Evolutionary conservation across 2,888 invertebrate species (phyloP).

Genomic region (Pachliopta kotzebuea): DNA sequence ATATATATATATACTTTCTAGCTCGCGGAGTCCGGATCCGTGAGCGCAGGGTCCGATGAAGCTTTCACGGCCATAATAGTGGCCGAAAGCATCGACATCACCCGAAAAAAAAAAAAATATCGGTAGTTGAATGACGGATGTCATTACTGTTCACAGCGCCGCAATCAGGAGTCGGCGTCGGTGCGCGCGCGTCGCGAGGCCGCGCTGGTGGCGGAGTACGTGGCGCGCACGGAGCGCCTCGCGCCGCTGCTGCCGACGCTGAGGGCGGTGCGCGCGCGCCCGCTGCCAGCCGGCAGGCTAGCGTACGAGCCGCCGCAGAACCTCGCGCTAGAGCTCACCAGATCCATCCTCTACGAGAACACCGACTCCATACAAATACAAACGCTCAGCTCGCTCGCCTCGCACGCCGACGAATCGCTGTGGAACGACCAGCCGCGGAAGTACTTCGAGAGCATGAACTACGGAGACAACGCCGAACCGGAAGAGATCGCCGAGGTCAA

Average conservation of each 20-base stretch:
- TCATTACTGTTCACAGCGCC: constrained; percentile 21
- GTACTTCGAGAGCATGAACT: constrained; percentile 85
- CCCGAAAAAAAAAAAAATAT: no score
- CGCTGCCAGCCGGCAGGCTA: constrained; percentile 39
- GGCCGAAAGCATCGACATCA: no score
- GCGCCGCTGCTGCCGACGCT: constrained; percentile 51
- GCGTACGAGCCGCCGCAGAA: constrained; percentile 60
- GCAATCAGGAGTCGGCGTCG: constrained; percentile 33
- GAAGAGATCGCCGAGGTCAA: constrained; percentile 32
- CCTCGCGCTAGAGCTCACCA: constrained; percentile 55
- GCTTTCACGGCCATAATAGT: no score
- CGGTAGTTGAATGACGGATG: constrained; percentile 34
- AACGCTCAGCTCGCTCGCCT: constrained; percentile 43
- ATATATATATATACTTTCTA: no score
- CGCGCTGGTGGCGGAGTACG: constrained; percentile 59
- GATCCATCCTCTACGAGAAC: constrained; percentile 58
- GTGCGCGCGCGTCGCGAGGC: constrained; percentile 31
- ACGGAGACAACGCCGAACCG: constrained; percentile 52
- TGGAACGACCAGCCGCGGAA: constrained; percentile 78
- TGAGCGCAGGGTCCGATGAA: no score
- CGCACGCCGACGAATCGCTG: constrained; percentile 70
- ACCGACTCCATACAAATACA: constrained; percentile 55
- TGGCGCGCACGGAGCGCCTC: constrained; percentile 58
- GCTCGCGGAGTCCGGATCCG: no score
- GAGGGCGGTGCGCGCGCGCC: constrained; percentile 37